Evolutionary conservation across 37 sponge, comb jelly and placozoan genomes (phyloP).

Genomic region (Ianthella basta): DNA sequence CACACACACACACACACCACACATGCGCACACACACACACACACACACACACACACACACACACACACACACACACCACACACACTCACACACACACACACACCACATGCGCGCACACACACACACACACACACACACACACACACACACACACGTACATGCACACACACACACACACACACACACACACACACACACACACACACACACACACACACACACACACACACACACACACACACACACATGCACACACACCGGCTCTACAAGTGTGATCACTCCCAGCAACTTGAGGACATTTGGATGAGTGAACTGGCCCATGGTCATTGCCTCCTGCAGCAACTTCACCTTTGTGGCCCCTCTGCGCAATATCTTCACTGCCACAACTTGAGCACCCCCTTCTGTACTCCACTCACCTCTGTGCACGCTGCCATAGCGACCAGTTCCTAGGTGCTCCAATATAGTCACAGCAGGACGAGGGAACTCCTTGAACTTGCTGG

Average conservation of each 20-base stretch:
- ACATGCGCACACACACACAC: too few relatives aligned
- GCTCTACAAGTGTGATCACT: slow-evolving; percentile 10
- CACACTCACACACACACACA: not conserved
- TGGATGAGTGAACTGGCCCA: slow-evolving; percentile 8
- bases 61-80: too few relatives aligned
- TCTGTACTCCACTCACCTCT: not conserved
- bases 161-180: not conserved
- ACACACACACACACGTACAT: not conserved
- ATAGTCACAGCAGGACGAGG: not conserved
- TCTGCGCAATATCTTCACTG: not conserved
- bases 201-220: slow-evolving; percentile 23
- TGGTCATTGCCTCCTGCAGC: slow-evolving; percentile 4
- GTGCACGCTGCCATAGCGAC: slow-evolving; percentile 2
- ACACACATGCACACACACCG: slow-evolving; percentile 17
- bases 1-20: too few relatives aligned
- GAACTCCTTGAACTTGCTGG: not conserved
- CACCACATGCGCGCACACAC: too few relatives aligned
- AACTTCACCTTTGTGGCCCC: not conserved
- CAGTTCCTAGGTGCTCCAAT: not conserved
- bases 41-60: too few relatives aligned
- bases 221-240: slow-evolving; percentile 29
- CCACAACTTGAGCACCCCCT: not conserved
- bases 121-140: not conserved
- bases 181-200: slow-evolving; percentile 20
- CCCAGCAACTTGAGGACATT: slow-evolving; percentile 10